Conservation (phyloP, 2,888 invertebrate species). For the Rhynchonema sp. region DNA sequence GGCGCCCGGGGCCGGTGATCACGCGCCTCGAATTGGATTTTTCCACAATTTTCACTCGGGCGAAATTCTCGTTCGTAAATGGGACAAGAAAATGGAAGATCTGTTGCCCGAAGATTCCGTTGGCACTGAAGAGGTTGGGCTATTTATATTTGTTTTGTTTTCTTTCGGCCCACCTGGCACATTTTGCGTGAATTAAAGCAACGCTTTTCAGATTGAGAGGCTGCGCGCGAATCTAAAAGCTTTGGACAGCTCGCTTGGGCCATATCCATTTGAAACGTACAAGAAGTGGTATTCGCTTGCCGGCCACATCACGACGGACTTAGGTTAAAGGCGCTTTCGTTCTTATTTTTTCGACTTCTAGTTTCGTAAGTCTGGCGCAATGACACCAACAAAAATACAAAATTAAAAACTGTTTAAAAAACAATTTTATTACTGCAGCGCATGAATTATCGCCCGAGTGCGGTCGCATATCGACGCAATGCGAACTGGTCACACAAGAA, state of each 20-base stretch:
- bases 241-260: conserved; percentile 58
- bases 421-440: too few relatives aligned
- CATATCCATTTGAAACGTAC: conserved; percentile 73
- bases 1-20: neutral
- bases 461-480: conserved; percentile 19
- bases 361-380: too few relatives aligned
- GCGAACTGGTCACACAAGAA: conserved; percentile 17
- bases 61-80: conserved; percentile 67
- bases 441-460: conserved; percentile 8
- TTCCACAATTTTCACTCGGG: conserved; percentile 58
- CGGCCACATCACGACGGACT: too few relatives aligned
- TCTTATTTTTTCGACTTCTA: too few relatives aligned
- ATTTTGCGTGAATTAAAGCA: too few relatives aligned
- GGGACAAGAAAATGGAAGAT: conserved; percentile 60
- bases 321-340: too few relatives aligned
- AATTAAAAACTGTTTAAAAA: too few relatives aligned
- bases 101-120: too few relatives aligned
- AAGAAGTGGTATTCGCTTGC: conserved; percentile 58
- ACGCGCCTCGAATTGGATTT: conserved; percentile 57
- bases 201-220: conserved; percentile 11
- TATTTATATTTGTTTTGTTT: too few relatives aligned
- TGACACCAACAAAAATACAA: too few relatives aligned
- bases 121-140: too few relatives aligned
- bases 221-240: conserved; percentile 42
- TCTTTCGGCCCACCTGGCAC: too few relatives aligned